Conservation (phyloP, 2,113 vertebrate species). For the Nerophis lumbriciformis region DNA sequence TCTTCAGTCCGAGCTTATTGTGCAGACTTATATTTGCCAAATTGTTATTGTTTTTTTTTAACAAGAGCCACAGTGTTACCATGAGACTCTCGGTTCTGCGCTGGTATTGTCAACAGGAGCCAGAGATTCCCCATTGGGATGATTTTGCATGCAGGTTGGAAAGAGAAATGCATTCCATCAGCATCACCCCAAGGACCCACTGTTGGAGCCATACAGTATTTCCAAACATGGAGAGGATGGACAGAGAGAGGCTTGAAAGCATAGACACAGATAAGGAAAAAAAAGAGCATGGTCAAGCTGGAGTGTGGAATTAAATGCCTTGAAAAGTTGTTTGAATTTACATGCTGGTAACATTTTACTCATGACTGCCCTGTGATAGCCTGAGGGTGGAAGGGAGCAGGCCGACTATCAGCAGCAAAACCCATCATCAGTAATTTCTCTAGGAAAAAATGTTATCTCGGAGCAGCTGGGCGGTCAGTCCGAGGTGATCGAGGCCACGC, state of each 20-base stretch:
- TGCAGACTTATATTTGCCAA: constrained; percentile 50
- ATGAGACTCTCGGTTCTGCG: constrained; percentile 45
- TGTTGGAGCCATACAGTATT: constrained; percentile 50
- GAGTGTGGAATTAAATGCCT: constrained; percentile 49
- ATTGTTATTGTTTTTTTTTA: constrained; percentile 26
- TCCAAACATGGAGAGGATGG: constrained; percentile 31
- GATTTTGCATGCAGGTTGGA: constrained; percentile 66
- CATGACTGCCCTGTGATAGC: constrained; percentile 31
- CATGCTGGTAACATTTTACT: constrained; percentile 43
- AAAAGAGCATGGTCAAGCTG: constrained; percentile 4
- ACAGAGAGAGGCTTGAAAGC: constrained; percentile 42
- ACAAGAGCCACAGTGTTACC: constrained; percentile 56
- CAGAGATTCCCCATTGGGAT: constrained; percentile 62
- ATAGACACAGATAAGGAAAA: constrained; percentile 25
- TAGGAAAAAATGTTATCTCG: constrained; percentile 40
- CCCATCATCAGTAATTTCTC: constrained; percentile 39
- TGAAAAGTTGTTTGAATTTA: constrained; percentile 45
- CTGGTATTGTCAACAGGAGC: constrained; percentile 56
- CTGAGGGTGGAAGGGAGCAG: constrained; percentile 12
- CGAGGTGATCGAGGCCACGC: constrained; percentile 34
- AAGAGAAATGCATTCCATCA: constrained; percentile 69
- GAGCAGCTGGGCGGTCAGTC: constrained; percentile 15
- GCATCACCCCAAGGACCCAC: constrained; percentile 59
- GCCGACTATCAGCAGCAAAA: constrained; percentile 33
- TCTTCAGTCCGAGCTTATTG: constrained; percentile 55